Conservation (phyloP, 2,888 invertebrate species). For the Clitarchus hookeri region DNA sequence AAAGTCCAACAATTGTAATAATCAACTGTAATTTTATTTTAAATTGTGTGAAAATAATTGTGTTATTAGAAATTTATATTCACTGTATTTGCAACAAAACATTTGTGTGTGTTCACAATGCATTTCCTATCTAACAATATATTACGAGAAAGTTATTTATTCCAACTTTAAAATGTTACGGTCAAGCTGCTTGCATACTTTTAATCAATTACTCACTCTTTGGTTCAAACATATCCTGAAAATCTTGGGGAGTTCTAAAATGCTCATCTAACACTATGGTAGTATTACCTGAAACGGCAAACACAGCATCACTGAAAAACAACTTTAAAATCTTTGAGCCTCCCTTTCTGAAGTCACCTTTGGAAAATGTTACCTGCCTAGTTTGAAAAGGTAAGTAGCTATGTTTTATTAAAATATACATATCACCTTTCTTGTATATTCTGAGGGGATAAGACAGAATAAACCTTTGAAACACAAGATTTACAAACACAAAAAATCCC, state of each 20-base stretch:
- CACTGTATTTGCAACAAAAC: no score
- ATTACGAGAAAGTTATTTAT: no score
- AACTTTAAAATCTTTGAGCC: slow-evolving; percentile 44
- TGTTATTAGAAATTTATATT: no score
- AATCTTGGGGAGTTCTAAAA: slow-evolving; percentile 52
- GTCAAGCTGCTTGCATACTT: no score
- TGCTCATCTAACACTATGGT: slow-evolving; percentile 50
- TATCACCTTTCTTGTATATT: slow-evolving; percentile 49
- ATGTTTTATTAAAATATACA: slow-evolving; percentile 50
- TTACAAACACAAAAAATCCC: slow-evolving; percentile 44
- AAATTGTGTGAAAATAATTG: no score
- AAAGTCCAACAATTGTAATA: no score
- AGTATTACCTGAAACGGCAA: slow-evolving; percentile 45
- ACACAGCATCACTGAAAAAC: slow-evolving; percentile 50
- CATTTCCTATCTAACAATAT: no score
- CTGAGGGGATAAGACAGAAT: slow-evolving; percentile 50
- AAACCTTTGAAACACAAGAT: slow-evolving; percentile 46
- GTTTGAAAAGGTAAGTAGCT: slow-evolving; percentile 47
- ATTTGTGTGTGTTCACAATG: no score
- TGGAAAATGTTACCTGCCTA: slow-evolving; percentile 44
- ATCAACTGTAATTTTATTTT: no score
- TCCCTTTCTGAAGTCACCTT: slow-evolving; percentile 47
- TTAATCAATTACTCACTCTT: neutral
- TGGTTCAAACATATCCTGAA: slow-evolving; percentile 50
- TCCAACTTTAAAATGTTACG: no score